phyloP scores from a whole-genome alignment of 37 sponge, comb jelly and placozoan genomes.

The Aphrocallistes beatrix region DNA sequence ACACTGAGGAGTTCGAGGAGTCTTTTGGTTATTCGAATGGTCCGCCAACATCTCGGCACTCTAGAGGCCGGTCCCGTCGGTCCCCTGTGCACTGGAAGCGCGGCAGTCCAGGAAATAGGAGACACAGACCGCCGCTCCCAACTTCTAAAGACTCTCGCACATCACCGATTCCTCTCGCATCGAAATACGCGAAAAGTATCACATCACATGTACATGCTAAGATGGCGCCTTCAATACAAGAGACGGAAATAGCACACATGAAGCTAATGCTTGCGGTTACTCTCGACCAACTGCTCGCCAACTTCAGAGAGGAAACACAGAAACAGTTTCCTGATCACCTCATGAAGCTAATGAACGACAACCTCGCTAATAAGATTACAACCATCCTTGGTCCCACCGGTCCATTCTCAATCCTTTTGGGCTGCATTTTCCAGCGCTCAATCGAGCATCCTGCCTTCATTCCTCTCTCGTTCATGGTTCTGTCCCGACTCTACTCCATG shows the following conservation, averaged over 20 bases:
- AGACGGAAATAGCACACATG: neutral
- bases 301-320: constrained; percentile 12
- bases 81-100: constrained; percentile 13
- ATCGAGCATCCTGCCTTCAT: neutral
- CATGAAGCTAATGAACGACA: neutral
- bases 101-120: neutral
- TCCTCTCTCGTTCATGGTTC: neutral
- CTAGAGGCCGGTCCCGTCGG: neutral
- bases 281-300: neutral
- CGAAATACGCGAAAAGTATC: neutral
- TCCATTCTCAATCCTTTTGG: neutral
- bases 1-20: neutral
- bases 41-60: neutral
- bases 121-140: neutral
- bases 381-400: neutral
- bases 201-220: neutral
- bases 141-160: neutral
- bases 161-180: neutral
- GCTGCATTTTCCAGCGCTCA: neutral
- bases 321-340: neutral
- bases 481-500: neutral
- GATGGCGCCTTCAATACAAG: neutral
- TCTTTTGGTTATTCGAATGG: neutral
- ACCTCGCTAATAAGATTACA: neutral
- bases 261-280: neutral